Conservation (phyloP, 2,797 vertebrate species). For the Rachycentron canadum region DNA sequence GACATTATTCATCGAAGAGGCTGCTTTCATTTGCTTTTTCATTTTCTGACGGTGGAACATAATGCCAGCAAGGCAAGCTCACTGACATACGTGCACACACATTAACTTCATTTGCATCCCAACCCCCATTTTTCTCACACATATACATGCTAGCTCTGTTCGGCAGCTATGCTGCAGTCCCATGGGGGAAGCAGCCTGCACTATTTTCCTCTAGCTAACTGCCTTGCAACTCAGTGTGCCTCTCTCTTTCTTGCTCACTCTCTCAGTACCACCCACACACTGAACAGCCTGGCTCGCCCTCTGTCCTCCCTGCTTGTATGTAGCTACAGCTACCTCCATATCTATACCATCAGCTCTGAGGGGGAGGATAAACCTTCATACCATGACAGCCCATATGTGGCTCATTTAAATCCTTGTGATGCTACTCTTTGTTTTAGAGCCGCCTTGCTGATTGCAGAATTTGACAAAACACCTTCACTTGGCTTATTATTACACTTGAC, state of each 20-base stretch:
- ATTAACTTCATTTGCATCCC: slow-evolving; percentile 74
- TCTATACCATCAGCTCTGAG: slow-evolving; percentile 76
- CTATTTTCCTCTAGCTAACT: slow-evolving; percentile 71
- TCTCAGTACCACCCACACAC: slow-evolving; percentile 81
- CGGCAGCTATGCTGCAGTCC: slow-evolving; percentile 79
- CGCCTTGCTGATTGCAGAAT: slow-evolving; percentile 12
- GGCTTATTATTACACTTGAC: slow-evolving; percentile 26
- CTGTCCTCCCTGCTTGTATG: slow-evolving; percentile 70
- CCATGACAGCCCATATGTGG: slow-evolving; percentile 69
- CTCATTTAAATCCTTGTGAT: slow-evolving; percentile 56
- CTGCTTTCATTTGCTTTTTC: slow-evolving; percentile 14
- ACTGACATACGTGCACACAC: slow-evolving; percentile 54
- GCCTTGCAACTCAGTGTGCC: slow-evolving; percentile 59
- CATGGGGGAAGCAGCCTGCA: slow-evolving; percentile 74
- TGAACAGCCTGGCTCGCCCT: slow-evolving; percentile 81
- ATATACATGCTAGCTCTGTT: slow-evolving; percentile 67
- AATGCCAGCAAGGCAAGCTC: slow-evolving; percentile 17
- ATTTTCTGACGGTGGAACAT: not conserved
- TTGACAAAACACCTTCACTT: slow-evolving; percentile 16
- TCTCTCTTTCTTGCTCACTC: slow-evolving; percentile 39
- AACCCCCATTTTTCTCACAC: slow-evolving; percentile 68
- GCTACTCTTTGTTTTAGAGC: slow-evolving; percentile 37
- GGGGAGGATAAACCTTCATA: slow-evolving; percentile 64
- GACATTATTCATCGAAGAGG: not conserved
- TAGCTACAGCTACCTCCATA: slow-evolving; percentile 69